Evolutionary conservation across 64 coral and sea anemone species (phyloP).

Genomic region (Dendronephthya gigantea): DNA sequence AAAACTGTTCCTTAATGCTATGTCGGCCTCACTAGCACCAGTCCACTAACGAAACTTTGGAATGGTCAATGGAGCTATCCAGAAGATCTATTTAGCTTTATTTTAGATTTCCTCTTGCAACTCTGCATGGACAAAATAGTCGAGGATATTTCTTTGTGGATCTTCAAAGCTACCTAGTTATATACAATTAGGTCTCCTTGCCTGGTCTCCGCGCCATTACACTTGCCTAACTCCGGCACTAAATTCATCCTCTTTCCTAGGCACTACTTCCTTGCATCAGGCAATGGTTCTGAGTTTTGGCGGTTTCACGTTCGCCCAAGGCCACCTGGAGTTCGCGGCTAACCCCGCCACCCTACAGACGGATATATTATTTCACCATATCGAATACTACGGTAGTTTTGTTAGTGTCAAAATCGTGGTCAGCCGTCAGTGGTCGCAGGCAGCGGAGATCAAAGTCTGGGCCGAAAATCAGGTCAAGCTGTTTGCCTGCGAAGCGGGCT

Average conservation of each 20-base stretch:
- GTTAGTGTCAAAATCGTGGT: conserved; percentile 59
- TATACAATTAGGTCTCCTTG: too few species aligned
- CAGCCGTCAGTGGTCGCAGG: conserved; percentile 64
- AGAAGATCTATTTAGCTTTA: neutral
- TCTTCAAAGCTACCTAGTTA: neutral
- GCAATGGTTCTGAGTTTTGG: conserved; percentile 90
- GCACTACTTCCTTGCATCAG: conserved; percentile 58
- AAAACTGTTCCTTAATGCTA: too few species aligned
- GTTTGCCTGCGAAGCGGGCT: conserved; percentile 91
- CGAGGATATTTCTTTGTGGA: too few species aligned
- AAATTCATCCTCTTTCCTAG: conserved; percentile 19
- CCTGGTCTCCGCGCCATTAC: too few species aligned
- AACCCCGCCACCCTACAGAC: conserved; percentile 95
- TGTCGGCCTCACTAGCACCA: too few species aligned
- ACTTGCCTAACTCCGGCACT: neutral
- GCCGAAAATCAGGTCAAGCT: conserved; percentile 51
- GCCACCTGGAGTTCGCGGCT: conserved; percentile 84
- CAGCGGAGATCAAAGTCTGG: conserved; percentile 57
- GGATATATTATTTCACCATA: conserved; percentile 67
- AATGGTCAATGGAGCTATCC: neutral
- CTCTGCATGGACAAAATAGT: too few species aligned
- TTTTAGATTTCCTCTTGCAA: too few species aligned
- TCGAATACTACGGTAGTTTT: conserved; percentile 72
- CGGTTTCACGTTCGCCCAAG: conserved; percentile 81
- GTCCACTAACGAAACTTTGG: too few species aligned